These are phyloP conservation scores for Ganaspis brasiliensis DNA, from an alignment of 2,888 invertebrate genomes.

Conservation along the genomic window DNA sequence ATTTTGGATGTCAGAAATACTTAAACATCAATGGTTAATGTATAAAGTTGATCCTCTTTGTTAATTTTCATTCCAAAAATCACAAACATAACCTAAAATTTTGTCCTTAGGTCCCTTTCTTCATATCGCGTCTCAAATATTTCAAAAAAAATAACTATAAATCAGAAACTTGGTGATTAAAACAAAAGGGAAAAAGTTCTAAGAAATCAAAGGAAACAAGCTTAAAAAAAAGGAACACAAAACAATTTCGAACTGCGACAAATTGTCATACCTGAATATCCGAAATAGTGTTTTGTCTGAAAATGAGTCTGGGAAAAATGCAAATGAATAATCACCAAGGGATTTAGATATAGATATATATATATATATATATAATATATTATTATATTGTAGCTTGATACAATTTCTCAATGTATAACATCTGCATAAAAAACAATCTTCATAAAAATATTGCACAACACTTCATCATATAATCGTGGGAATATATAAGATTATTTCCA, in stretches of 20 bases:
- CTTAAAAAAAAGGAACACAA: not conserved
- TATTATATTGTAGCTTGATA: slow-evolving; percentile 19
- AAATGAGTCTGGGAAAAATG: slow-evolving; percentile 10
- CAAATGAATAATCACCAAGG: slow-evolving; percentile 26
- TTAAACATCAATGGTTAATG: too few species aligned
- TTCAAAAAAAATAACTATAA: slow-evolving; percentile 35
- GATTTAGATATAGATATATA: slow-evolving; percentile 53
- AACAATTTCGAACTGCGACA: not conserved
- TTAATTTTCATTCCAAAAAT: too few species aligned
- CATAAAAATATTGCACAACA: slow-evolving; percentile 75
- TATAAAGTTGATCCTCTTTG: too few species aligned
- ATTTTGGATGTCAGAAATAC: too few species aligned
- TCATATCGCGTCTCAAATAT: too few species aligned
- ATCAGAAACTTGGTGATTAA: slow-evolving; percentile 47
- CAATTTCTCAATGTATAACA: slow-evolving; percentile 45
- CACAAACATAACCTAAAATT: too few species aligned
- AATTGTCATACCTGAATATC: slow-evolving; percentile 58
- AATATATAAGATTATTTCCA: slow-evolving; percentile 19
- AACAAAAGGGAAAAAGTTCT: not conserved
- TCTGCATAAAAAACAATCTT: slow-evolving; percentile 46
- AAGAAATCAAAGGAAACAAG: too few species aligned
- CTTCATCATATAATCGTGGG: slow-evolving; percentile 30
- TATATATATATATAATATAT: slow-evolving; percentile 52
- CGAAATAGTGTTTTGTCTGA: slow-evolving; percentile 56
- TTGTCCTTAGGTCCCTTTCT: too few species aligned